Conservation (phyloP, 2,113 vertebrate species). For the Triplophysa siluroides region DNA sequence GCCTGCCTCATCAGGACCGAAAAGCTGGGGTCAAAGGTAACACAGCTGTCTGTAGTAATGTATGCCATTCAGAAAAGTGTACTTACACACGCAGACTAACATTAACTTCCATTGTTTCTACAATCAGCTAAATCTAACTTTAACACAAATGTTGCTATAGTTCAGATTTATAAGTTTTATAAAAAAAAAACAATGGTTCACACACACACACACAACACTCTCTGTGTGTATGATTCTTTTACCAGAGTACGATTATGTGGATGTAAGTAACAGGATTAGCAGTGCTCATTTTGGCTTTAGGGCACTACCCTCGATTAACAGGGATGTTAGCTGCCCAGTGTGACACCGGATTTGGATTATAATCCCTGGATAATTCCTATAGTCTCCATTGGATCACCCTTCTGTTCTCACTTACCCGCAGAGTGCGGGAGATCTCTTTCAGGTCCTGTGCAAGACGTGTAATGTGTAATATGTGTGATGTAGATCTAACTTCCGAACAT, state of each 20-base stretch:
- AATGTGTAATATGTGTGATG: too few relatives aligned
- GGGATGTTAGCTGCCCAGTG: constrained; percentile 22
- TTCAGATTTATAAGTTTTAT: neutral
- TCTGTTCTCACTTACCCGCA: constrained; percentile 1
- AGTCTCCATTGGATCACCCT: constrained; percentile 14
- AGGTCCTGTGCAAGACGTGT: neutral
- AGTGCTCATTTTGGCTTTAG: constrained; percentile 11
- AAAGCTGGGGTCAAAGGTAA: constrained; percentile 14
- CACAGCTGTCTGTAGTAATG: neutral
- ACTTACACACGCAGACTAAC: neutral
- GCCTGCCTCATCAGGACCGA: constrained; percentile 4
- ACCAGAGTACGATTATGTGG: constrained; percentile 20
- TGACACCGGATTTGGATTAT: constrained; percentile 39
- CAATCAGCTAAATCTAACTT: too few relatives aligned
- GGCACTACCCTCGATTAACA: constrained; percentile 1
- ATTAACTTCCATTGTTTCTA: neutral
- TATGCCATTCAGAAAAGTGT: neutral
- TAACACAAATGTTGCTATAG: neutral
- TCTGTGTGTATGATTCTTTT: constrained; percentile 1
- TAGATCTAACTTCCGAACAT: too few relatives aligned
- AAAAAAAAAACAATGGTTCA: too few relatives aligned
- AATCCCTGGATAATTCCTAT: constrained; percentile 32
- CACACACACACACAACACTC: neutral
- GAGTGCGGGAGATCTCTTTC: constrained; percentile 4
- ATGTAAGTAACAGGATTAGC: constrained; percentile 36